A percentile compares a stretch with the other conserved stretches of the same genome.
phyloP scores from a whole-genome alignment of 37 sponge, comb jelly and placozoan genomes.

The Agelas oroides region DNA sequence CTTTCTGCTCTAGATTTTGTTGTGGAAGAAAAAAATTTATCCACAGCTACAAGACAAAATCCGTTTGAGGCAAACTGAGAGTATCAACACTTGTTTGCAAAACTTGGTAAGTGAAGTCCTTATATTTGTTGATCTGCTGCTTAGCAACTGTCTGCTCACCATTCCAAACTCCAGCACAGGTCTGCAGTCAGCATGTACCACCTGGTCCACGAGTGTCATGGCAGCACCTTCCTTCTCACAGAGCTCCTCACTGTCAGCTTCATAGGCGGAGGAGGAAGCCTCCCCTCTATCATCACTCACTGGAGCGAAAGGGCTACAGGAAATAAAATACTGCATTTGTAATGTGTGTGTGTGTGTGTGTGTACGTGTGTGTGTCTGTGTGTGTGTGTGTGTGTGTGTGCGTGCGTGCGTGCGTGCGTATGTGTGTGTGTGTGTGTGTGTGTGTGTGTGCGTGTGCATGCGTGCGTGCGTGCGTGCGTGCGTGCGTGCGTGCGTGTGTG shows the following conservation, averaged over 20 bases:
- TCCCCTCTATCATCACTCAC: slow-evolving; percentile 13
- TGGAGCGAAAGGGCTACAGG: slow-evolving; percentile 38
- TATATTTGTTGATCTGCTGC: no score
- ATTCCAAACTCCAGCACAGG: slow-evolving; percentile 56
- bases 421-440: slow-evolving; percentile 33
- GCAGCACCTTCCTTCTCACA: slow-evolving; percentile 9
- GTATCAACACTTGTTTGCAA: no score
- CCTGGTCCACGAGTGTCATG: slow-evolving; percentile 39
- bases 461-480: no score
- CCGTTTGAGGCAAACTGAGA: no score
- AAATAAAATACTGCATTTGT: not conserved
- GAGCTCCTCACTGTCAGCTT: not conserved
- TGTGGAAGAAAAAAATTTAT: no score
- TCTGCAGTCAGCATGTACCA: slow-evolving; percentile 61
- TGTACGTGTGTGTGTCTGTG: slow-evolving; percentile 39
- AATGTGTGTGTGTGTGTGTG: slow-evolving; percentile 17
- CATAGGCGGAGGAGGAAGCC: not conserved
- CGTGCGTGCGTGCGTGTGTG: no score
- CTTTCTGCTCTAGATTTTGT: no score
- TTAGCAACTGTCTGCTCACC: slow-evolving; percentile 7
- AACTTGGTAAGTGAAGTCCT: no score
- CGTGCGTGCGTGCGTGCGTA: slow-evolving; percentile 9
- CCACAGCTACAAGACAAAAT: no score
- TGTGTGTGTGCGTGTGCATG: slow-evolving; percentile 10
- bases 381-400: slow-evolving; percentile 41